Conservation (phyloP, 2,797 vertebrate species). For the Cuniculus paca region DNA sequence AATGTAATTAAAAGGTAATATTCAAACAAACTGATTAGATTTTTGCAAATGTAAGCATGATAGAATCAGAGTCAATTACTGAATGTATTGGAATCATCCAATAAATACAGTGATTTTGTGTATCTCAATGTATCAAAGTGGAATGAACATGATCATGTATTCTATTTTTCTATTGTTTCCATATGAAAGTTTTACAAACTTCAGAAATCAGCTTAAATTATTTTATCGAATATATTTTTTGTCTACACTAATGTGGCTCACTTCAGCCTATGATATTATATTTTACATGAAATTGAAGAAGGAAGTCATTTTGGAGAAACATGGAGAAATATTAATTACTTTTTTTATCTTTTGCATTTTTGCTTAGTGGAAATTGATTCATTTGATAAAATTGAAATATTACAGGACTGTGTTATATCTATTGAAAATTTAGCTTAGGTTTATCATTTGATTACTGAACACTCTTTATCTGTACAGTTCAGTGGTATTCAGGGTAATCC, state of each 20-base stretch:
- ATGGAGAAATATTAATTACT: not conserved
- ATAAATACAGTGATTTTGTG: not conserved
- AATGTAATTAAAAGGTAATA: not conserved
- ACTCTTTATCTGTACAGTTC: not conserved
- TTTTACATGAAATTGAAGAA: slow-evolving; percentile 6
- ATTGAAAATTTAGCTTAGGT: not conserved
- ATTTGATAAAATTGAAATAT: not conserved
- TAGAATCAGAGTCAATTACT: not conserved
- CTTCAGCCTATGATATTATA: not conserved
- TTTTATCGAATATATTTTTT: not conserved
- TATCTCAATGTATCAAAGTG: not conserved
- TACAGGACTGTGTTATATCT: not conserved
- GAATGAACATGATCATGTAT: not conserved
- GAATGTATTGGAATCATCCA: not conserved
- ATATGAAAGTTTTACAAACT: not conserved
- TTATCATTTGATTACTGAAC: not conserved
- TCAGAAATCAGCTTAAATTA: not conserved
- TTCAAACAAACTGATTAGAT: not conserved
- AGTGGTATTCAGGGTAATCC: not conserved
- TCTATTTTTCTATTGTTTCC: not conserved
- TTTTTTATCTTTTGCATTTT: not conserved
- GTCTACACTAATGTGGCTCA: not conserved
- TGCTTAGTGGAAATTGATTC: not conserved
- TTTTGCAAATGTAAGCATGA: not conserved
- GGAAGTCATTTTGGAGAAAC: not conserved